These are phyloP conservation scores for Drosophila mauritiana DNA, from an alignment of 1,140 invertebrate genomes.

Conservation along the genomic window DNA sequence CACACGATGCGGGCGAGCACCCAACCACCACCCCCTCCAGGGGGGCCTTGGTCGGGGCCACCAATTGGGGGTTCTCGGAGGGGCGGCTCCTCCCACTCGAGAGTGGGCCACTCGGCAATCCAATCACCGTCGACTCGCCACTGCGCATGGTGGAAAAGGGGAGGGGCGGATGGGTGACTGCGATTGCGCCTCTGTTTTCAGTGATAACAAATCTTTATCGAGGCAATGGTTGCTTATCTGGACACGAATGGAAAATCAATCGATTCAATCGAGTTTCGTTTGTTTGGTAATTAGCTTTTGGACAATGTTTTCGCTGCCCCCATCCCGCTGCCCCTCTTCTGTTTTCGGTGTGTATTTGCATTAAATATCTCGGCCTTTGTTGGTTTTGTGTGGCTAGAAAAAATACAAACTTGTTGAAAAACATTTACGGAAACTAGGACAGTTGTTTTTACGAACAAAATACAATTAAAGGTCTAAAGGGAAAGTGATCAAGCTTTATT, in stretches of 20 bases:
- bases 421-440: slow-evolving; percentile 20
- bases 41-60: slow-evolving; percentile 19
- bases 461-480: background rate
- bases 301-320: slow-evolving; percentile 48
- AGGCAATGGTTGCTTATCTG: slow-evolving; percentile 78
- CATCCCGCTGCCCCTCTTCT: slow-evolving; percentile 11
- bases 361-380: slow-evolving; percentile 35
- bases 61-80: slow-evolving; percentile 52
- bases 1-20: slow-evolving; percentile 9
- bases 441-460: slow-evolving; percentile 10
- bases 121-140: slow-evolving; percentile 71
- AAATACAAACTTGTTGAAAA: slow-evolving; percentile 41
- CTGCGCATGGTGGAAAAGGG: slow-evolving; percentile 66
- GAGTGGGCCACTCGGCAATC: slow-evolving; percentile 43
- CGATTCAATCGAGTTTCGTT: slow-evolving; percentile 75
- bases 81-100: slow-evolving; percentile 66
- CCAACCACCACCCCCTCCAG: slow-evolving; percentile 5
- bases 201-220: slow-evolving; percentile 84
- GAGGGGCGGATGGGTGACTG: slow-evolving; percentile 20
- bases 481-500: background rate
- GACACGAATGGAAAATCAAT: slow-evolving; percentile 71
- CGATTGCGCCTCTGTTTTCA: slow-evolving; percentile 82
- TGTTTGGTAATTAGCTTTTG: slow-evolving; percentile 80
- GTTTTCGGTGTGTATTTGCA: slow-evolving; percentile 25
- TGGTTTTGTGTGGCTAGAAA: slow-evolving; percentile 28